Evolutionary conservation across 2,113 vertebrate species (phyloP).

Genomic region (Cyanistes caeruleus): DNA sequence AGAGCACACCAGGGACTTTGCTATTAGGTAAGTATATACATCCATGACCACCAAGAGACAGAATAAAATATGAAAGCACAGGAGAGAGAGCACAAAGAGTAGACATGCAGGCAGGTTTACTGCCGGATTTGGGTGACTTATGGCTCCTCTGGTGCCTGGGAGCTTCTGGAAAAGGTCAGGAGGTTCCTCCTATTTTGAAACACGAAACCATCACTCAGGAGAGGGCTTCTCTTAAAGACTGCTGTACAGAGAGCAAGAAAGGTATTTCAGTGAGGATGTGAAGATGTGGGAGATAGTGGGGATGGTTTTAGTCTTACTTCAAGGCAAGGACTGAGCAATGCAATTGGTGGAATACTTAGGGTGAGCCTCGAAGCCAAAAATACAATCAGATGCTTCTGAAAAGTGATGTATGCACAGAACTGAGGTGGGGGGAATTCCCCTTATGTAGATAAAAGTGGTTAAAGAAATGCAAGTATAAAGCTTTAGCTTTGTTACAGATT

Average conservation of each 20-base stretch:
- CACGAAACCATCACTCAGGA: not conserved
- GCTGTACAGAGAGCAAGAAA: not conserved
- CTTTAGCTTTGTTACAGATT: not conserved
- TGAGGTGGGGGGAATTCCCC: accelerated
- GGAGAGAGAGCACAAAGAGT: not conserved
- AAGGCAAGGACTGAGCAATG: not conserved
- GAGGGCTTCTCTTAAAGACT: not conserved
- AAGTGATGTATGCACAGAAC: not conserved
- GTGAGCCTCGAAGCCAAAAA: not conserved
- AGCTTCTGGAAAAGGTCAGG: constrained; percentile 24
- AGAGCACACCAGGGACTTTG: not conserved
- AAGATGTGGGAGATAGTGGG: not conserved
- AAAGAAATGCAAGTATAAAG: not conserved
- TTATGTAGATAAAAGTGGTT: not conserved
- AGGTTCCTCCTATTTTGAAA: constrained; percentile 14
- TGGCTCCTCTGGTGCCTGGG: not conserved
- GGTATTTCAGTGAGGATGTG: not conserved
- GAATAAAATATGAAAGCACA: constrained; percentile 4
- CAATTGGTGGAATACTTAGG: not conserved
- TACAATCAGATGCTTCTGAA: not conserved
- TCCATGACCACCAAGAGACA: not conserved
- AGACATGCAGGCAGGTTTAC: not conserved
- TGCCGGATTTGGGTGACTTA: constrained; percentile 29
- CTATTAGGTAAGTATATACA: not conserved
- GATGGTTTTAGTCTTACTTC: not conserved